Evolutionary conservation across 2,888 invertebrate species (phyloP).

Genomic region (Caenorhabditis imperialis): DNA sequence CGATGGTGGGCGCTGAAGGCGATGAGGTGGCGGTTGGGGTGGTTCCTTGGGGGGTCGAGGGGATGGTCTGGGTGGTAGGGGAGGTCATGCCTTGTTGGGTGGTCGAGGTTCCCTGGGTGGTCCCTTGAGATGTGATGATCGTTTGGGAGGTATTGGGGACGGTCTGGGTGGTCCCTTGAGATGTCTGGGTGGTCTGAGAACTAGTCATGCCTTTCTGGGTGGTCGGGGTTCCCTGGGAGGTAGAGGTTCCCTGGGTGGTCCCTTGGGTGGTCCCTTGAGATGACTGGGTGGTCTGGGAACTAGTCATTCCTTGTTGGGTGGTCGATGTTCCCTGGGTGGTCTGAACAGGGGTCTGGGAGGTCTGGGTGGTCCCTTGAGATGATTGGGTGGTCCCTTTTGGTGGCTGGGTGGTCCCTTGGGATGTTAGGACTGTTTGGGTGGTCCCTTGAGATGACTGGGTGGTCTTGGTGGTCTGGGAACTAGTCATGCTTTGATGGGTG

Average conservation of each 20-base stretch:
- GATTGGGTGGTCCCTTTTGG: not conserved
- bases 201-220: not conserved
- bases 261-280: not conserved
- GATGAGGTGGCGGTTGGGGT: not conserved
- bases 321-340: not conserved
- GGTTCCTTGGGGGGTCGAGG: not conserved
- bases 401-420: no score
- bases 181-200: no score
- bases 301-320: not conserved
- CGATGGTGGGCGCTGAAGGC: slow-evolving; percentile 12
- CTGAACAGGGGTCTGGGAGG: no score
- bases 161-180: not conserved
- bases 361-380: not conserved
- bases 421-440: not conserved
- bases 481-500: not conserved
- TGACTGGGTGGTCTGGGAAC: not conserved
- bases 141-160: not conserved
- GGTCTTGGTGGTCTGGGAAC: not conserved
- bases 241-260: not conserved
- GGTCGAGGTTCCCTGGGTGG: not conserved
- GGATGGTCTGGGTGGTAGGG: not conserved
- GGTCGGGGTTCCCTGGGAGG: not conserved
- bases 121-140: not conserved
- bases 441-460: not conserved
- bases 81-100: not conserved